Evolutionary conservation across 2,113 vertebrate genomes (phyloP), one percentile per base, ranked within the genome.

Genomic region (Charadrius vociferus): DNA sequence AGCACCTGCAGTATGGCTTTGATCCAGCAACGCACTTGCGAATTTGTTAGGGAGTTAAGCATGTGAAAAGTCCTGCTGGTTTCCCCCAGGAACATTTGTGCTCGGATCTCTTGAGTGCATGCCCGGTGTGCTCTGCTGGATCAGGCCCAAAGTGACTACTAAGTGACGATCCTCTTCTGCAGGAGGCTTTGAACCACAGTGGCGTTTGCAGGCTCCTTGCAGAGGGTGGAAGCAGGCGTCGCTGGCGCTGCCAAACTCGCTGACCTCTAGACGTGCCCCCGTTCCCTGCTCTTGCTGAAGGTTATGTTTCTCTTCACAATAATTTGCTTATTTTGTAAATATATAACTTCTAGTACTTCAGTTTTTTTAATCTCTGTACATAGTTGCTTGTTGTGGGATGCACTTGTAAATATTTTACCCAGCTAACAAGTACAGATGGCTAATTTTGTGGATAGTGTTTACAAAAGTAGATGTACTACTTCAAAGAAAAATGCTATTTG

Each of bases 391-490:
- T 98, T 98, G 97, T 97, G 97, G 97, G 95, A 98, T 98, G 91
- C 98, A 98, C 97, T 98, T 97, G 96, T 98, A 98, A 98, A 97
- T 98, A 95, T 98, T 97, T 98, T 96, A 97, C 96, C 97, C 95
- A 97, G 92, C 97, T 97, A 98, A 98, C 97, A 98, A 98, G 96
- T 98, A 93, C 96, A 97, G 97, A 97, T 97, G 94, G 97, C 96
- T 98, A 98, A 98, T 96, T 97, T 97, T 98, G 97, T 98, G 97
- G 97, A 97, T 98, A 98, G 98, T 98, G 98, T 98, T 98, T 98
- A 98, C 98, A 98, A 96, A 97, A 97, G 97, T 98, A 98, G 95
- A 98, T 97, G 94, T 98, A 98, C 97, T 98, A 97, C 96, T 98
- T 98, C 93, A 91, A 97, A 97, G 97, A 94, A 97, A 97, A 95